Evolutionary conservation across 2,888 invertebrate species (phyloP), one percentile per base, ranked within the genome.

Genomic region (Dicranocentrus wangi): DNA sequence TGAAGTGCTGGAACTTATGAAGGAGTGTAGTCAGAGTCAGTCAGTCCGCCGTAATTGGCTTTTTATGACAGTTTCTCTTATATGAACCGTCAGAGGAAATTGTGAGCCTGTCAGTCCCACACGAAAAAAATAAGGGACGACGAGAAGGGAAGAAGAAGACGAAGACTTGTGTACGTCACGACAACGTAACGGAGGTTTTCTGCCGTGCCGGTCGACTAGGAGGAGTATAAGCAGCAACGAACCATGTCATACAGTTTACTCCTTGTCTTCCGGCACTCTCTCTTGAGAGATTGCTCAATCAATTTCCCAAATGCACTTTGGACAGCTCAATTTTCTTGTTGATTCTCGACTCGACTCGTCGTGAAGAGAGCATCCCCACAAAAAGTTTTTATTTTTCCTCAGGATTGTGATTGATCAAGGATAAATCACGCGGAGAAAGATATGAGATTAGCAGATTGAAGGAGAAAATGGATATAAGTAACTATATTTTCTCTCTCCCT

Each of bases 61-160:
- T 78, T 78, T 78, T 71, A 78, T 78, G 78, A 78, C 78, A 78
- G 71, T 63, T 71, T 55, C 78, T 53, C n/a, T n/a, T n/a, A n/a
- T 61, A 69, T 51, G 68, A 77, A 77, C 61, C 61, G 77, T 77
- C 53, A 47, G 69, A 77, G 27, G 61, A 68, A 68, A 68, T 60
- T 69, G 60, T 39, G 39, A 7, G 69, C 17, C 32, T 78, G 78
- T 78, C 78, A 78, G 53, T 78, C 69, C 65, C 71, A 70, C 65
- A 65, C 65, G 25, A 28, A 1, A 58, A 58, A 27, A 69, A 32
- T 77, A 19, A 55, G 17, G n/a, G 32, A 17, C 21, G 27, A 25
- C 23, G 53, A 68, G 61, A 8, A 61, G 43, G 51, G 70, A 65
- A 71, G 68, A n/a, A n/a, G n/a, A n/a, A n/a, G n/a, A n/a, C n/a